Percentiles rank a stretch among this genome's conserved stretches.
phyloP scores from a whole-genome alignment of 53 echinoderm and acorn worm genomes.

The Mesocentrotus franciscanus region DNA sequence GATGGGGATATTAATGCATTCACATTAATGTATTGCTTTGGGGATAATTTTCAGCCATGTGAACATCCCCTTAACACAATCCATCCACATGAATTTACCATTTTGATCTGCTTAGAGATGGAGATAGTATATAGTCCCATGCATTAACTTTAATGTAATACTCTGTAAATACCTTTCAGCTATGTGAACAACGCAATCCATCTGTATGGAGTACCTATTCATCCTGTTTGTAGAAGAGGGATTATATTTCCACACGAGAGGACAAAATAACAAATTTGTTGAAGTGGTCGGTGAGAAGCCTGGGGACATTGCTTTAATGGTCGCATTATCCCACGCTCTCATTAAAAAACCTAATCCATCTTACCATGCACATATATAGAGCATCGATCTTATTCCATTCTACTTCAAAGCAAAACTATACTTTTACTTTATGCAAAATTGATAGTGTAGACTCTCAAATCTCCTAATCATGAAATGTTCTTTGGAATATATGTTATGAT shows the following conservation, averaged over 20 bases:
- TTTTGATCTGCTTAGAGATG: background rate
- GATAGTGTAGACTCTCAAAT: background rate
- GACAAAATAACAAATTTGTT: slow-evolving; percentile 44
- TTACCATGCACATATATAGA: background rate
- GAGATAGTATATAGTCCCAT: background rate
- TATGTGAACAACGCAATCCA: slow-evolving; percentile 14
- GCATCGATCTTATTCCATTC: background rate
- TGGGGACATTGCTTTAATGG: slow-evolving; percentile 26
- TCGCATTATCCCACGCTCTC: background rate
- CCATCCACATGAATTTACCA: background rate
- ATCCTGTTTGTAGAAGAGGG: slow-evolving; percentile 27
- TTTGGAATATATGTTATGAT: background rate
- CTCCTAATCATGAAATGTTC: background rate
- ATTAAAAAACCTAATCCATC: slow-evolving; percentile 26
- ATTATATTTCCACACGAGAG: slow-evolving; percentile 19
- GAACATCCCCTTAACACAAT: background rate
- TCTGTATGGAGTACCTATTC: background rate
- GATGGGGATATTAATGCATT: background rate
- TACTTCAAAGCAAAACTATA: background rate
- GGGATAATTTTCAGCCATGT: background rate
- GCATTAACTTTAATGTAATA: background rate
- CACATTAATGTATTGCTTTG: background rate
- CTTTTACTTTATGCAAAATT: background rate
- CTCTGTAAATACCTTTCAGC: background rate
- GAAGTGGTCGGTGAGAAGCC: slow-evolving; percentile 16